Percentiles rank a stretch among this genome's conserved stretches.
phyloP scores from a whole-genome alignment of 2,797 vertebrate genomes.

The Gymnothorax javanicus region DNA sequence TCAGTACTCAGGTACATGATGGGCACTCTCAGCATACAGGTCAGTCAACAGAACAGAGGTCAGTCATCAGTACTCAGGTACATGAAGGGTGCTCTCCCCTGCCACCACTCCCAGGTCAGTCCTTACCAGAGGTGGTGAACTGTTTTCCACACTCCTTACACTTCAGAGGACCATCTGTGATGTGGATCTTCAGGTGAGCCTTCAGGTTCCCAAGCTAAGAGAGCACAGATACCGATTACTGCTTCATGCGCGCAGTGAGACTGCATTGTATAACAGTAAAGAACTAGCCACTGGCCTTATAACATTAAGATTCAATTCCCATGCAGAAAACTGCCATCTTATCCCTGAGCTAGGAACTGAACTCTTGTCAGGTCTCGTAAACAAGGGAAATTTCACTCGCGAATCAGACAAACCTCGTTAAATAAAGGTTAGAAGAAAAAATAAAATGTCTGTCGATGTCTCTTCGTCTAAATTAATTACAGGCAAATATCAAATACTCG shows the following conservation, averaged over 20 bases:
- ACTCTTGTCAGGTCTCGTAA: too few species aligned
- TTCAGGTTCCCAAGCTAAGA: conserved; percentile 89
- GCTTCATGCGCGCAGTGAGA: neutral
- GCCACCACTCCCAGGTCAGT: neutral
- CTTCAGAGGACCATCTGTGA: conserved; percentile 90
- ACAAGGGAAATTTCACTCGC: too few species aligned
- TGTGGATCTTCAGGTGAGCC: conserved; percentile 95
- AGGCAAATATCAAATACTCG: neutral
- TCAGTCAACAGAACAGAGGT: neutral
- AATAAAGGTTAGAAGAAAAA: too few species aligned
- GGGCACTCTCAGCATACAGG: too few species aligned
- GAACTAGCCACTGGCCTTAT: neutral
- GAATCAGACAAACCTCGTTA: too few species aligned
- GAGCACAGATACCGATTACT: conserved; percentile 31
- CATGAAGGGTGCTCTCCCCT: too few species aligned
- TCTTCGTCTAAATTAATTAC: neutral
- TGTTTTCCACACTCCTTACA: conserved; percentile 96
- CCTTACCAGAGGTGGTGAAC: conserved; percentile 95
- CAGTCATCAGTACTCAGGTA: neutral
- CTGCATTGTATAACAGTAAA: neutral
- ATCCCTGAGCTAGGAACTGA: too few species aligned
- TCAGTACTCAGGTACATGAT: neutral
- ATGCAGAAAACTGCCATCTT: too few species aligned
- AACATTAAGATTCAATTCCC: neutral
- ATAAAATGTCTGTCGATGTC: neutral